phyloP scores from a whole-genome alignment of 1,140 invertebrate species.

The Drosophila pallidifrons region DNA sequence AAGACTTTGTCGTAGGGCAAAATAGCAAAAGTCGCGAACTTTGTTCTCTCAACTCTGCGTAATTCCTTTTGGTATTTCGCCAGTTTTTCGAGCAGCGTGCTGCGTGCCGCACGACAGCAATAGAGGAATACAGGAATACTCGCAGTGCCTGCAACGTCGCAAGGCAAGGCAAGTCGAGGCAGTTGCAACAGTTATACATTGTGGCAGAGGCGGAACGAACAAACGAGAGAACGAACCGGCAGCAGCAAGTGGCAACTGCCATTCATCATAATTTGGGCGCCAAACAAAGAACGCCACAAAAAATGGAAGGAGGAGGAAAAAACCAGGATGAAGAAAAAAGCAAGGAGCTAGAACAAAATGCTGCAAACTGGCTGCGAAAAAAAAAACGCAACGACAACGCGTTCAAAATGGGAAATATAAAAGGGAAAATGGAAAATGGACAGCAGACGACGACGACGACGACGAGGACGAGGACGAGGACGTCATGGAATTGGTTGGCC shows the following conservation, averaged over 20 bases:
- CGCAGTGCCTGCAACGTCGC: background rate
- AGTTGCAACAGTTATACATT: slow-evolving; percentile 47
- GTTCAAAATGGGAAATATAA: slow-evolving; percentile 8
- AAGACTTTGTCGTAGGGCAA: background rate
- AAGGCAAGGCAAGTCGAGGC: background rate
- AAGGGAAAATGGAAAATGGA: slow-evolving; percentile 29
- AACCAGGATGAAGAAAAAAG: background rate
- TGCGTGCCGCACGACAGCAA: slow-evolving; percentile 2
- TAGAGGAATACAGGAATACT: too few relatives aligned
- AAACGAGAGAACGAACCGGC: too few relatives aligned
- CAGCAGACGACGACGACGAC: slow-evolving; percentile 5
- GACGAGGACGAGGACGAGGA: slow-evolving; percentile 16
- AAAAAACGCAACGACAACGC: slow-evolving; percentile 29
- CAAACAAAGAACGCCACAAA: slow-evolving; percentile 11
- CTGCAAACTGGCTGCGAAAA: background rate
- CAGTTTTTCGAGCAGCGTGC: background rate
- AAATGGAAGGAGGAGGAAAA: slow-evolving; percentile 5
- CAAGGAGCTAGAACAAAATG: background rate
- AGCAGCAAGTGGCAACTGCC: slow-evolving; percentile 16
- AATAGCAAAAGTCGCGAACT: background rate
- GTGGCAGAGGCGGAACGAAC: background rate
- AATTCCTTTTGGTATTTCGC: background rate
- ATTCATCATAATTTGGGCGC: slow-evolving; percentile 52
- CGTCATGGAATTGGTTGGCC: slow-evolving; percentile 17
- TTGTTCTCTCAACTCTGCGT: background rate